Evolutionary conservation across 2,888 invertebrate genomes (phyloP).

Genomic region (Leptinotarsa haldemani): DNA sequence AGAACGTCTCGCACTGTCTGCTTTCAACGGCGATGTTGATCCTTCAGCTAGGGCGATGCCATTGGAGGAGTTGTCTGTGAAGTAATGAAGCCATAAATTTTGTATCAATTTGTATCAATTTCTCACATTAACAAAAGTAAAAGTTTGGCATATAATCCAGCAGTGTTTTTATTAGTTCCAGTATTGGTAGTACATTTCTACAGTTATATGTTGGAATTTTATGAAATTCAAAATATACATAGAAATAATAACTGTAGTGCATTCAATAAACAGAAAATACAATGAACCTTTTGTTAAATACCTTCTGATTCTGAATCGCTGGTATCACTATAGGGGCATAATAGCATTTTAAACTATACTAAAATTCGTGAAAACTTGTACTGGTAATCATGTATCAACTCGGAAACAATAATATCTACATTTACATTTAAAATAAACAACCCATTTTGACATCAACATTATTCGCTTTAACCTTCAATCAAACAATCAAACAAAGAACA

Average conservation of each 20-base stretch:
- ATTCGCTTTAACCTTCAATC: no score
- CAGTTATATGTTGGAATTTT: no score
- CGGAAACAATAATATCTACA: neutral
- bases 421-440: neutral
- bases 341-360: conserved; percentile 43
- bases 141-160: no score
- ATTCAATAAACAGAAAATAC: neutral
- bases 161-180: no score
- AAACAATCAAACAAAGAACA: no score
- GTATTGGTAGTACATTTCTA: no score
- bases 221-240: no score
- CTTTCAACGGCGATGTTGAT: conserved; percentile 64
- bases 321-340: conserved; percentile 61
- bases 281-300: conserved; percentile 22
- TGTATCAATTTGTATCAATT: no score
- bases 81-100: conserved; percentile 14
- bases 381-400: neutral
- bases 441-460: neutral
- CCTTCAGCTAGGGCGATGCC: conserved; percentile 72
- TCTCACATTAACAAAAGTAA: no score
- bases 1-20: conserved; percentile 62
- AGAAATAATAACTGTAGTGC: no score
- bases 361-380: neutral
- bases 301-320: conserved; percentile 56
- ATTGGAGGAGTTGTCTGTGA: conserved; percentile 74